Evolutionary conservation across 2,797 vertebrate species (phyloP).

Genomic region (Hydrophis major): DNA sequence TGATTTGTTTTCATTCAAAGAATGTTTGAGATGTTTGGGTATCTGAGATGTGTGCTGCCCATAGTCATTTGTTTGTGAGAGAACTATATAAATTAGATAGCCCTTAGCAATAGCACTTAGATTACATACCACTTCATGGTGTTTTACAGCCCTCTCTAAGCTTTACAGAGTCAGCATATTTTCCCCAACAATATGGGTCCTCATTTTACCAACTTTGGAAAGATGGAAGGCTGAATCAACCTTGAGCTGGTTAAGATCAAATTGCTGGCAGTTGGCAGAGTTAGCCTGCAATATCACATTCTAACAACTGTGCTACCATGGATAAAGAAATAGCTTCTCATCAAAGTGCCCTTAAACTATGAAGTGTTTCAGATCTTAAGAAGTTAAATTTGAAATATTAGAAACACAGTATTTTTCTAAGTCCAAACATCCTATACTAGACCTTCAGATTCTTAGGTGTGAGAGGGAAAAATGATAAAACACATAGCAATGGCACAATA

Average conservation of each 20-base stretch:
- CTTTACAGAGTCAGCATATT: background rate
- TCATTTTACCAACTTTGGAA: background rate
- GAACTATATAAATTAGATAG: background rate
- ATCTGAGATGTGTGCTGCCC: background rate
- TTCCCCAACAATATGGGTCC: background rate
- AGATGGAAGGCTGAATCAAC: background rate
- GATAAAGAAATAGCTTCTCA: background rate
- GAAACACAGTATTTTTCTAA: background rate
- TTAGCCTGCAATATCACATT: background rate
- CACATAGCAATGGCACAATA: background rate
- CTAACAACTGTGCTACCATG: background rate
- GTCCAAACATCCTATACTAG: background rate
- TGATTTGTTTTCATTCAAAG: background rate
- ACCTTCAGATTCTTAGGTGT: background rate
- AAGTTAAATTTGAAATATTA: background rate
- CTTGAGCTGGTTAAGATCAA: background rate
- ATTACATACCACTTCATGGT: background rate
- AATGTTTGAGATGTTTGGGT: background rate
- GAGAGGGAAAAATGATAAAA: background rate
- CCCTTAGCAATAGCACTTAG: background rate
- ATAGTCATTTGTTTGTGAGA: background rate
- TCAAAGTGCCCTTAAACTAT: background rate
- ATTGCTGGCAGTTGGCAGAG: background rate
- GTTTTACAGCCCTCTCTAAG: background rate
- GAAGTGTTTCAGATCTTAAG: background rate